Percentiles rank a stretch among this genome's conserved stretches.
These are phyloP conservation scores for Melanostigma gelatinosum DNA, from an alignment of 2,113 vertebrate species.

Conservation along the genomic window DNA sequence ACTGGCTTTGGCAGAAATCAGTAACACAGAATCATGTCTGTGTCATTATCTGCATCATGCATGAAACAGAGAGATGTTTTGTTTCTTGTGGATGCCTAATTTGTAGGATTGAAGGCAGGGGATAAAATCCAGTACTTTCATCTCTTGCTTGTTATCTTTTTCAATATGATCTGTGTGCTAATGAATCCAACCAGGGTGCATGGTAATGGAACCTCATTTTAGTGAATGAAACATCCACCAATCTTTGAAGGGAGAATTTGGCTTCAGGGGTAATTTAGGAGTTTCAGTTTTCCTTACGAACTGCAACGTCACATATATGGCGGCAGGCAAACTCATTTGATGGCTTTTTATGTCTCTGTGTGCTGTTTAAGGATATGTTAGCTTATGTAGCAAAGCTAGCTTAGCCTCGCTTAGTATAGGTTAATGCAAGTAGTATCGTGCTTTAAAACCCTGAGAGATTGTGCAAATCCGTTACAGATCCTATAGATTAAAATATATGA, in stretches of 20 bases:
- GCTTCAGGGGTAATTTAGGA: constrained; percentile 24
- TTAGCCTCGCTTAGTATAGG: background rate
- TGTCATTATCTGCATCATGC: constrained; percentile 40
- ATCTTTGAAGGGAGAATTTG: constrained; percentile 34
- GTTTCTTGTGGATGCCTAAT: constrained; percentile 58
- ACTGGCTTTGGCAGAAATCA: constrained; percentile 11
- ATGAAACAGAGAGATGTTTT: constrained; percentile 41
- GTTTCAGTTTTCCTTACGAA: constrained; percentile 18
- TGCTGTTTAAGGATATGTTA: background rate
- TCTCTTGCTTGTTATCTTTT: constrained; percentile 69
- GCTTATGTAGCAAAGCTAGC: background rate
- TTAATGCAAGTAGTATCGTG: background rate
- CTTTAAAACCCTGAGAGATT: background rate
- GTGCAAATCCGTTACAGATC: background rate
- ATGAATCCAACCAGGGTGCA: constrained; percentile 63
- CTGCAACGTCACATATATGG: background rate
- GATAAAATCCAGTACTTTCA: constrained; percentile 63
- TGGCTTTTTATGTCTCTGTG: constrained; percentile 3
- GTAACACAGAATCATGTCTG: constrained; percentile 10
- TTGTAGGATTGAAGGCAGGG: constrained; percentile 49
- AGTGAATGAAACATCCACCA: constrained; percentile 46
- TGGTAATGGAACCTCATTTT: constrained; percentile 56
- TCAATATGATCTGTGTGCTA: constrained; percentile 62
- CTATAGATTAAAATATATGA: background rate
- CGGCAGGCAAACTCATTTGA: background rate